A percentile compares a stretch with the other conserved stretches of the same genome.
These are phyloP conservation scores for Petrosia ficiformis DNA, from an alignment of 37 sponge, comb jelly and placozoan species.

Conservation along the genomic window DNA sequence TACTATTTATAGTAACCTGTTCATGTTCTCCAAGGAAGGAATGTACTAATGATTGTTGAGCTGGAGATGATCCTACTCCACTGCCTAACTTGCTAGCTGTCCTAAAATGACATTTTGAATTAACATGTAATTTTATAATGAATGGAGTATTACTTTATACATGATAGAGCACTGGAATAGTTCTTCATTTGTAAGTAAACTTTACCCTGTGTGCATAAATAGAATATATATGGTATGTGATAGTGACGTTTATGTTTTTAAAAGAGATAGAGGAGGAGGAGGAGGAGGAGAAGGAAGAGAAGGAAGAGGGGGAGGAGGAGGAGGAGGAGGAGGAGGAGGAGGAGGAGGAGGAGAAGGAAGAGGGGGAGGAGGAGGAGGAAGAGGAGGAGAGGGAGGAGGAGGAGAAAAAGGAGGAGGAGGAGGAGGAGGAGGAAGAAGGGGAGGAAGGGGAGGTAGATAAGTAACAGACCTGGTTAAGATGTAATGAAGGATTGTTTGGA, in stretches of 20 bases:
- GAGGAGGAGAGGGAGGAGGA: neutral
- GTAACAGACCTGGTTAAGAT: constrained; percentile 65
- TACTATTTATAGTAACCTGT: constrained; percentile 6
- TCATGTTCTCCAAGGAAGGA: constrained; percentile 83
- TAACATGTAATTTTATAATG: too few relatives aligned
- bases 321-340: constrained; percentile 1
- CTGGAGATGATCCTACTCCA: constrained; percentile 22
- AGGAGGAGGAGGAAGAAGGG: constrained; percentile 3
- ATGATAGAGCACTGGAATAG: constrained; percentile 52
- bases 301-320: neutral
- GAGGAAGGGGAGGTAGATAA: neutral
- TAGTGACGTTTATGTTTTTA: neutral
- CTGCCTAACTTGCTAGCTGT: constrained; percentile 32
- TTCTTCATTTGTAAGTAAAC: constrained; percentile 68
- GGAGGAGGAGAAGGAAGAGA: neutral
- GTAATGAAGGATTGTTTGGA: constrained; percentile 56
- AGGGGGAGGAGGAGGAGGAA: constrained; percentile 1
- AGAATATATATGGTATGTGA: neutral
- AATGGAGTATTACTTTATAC: constrained; percentile 71
- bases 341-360: neutral
- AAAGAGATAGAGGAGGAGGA: neutral
- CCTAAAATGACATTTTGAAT: too few relatives aligned
- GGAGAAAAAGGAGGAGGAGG: neutral
- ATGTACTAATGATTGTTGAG: constrained; percentile 71
- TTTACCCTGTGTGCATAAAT: constrained; percentile 58